These are phyloP conservation scores for Phataginus tetradactyla DNA, from an alignment of 2,797 vertebrate genomes.

Conservation along the genomic window DNA sequence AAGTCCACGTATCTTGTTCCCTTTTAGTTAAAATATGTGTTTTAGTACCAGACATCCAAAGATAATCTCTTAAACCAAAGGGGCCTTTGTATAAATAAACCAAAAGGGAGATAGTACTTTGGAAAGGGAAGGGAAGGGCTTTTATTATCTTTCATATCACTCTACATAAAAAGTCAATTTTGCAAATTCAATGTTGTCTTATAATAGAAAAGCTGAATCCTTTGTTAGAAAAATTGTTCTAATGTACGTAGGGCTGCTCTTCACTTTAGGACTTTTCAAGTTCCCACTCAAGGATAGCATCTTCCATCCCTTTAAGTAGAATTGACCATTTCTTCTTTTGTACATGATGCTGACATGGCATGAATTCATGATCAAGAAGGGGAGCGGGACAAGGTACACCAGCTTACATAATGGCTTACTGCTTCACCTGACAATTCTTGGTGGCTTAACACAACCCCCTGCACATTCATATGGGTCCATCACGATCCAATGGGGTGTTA, in stretches of 20 bases:
- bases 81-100: neutral
- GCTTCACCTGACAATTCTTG: neutral
- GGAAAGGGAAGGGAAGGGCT: neutral
- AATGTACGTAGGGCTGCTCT: neutral
- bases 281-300: neutral
- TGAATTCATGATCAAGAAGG: neutral
- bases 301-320: neutral
- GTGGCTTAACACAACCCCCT: neutral
- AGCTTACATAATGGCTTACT: neutral
- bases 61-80: neutral
- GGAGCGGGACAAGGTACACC: neutral
- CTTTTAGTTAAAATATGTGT: neutral
- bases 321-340: neutral
- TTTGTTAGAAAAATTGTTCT: neutral
- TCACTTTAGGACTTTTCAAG: neutral
- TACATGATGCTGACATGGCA: neutral
- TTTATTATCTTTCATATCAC: neutral
- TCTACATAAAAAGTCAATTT: neutral
- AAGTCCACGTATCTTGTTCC: neutral
- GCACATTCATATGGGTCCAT: neutral
- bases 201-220: neutral
- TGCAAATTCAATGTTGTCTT: neutral
- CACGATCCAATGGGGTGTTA: neutral
- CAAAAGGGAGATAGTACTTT: neutral
- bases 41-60: neutral